These are phyloP conservation scores for Cecropterus lyciades DNA, from an alignment of 1,140 invertebrate species.

Conservation along the genomic window DNA sequence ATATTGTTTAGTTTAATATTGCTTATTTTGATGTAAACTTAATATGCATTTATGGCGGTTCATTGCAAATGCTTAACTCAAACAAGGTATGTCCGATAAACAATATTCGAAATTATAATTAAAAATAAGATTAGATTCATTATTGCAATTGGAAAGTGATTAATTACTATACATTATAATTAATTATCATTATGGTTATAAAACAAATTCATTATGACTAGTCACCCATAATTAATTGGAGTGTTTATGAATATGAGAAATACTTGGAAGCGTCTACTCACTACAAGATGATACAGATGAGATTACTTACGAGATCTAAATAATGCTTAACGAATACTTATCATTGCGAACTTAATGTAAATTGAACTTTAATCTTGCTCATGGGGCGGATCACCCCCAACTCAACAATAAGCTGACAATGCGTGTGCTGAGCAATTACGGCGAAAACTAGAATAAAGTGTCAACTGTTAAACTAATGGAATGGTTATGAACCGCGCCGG, in stretches of 20 bases:
- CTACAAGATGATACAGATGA: slow-evolving; percentile 61
- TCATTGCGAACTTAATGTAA: slow-evolving; percentile 42
- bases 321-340: slow-evolving; percentile 51
- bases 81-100: slow-evolving; percentile 16
- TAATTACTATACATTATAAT: slow-evolving; percentile 39
- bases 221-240: slow-evolving; percentile 51
- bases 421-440: background rate
- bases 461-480: slow-evolving; percentile 61
- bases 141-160: slow-evolving; percentile 54
- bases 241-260: slow-evolving; percentile 48
- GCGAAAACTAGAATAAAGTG: slow-evolving; percentile 22
- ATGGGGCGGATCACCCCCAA: slow-evolving; percentile 1
- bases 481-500: slow-evolving; percentile 40
- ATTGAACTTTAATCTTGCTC: slow-evolving; percentile 48
- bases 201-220: slow-evolving; percentile 79
- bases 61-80: slow-evolving; percentile 22
- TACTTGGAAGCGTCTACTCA: slow-evolving; percentile 49
- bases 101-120: slow-evolving; percentile 51
- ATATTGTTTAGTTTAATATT: background rate
- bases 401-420: slow-evolving; percentile 26
- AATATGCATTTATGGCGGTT: slow-evolving; percentile 28
- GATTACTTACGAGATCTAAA: slow-evolving; percentile 74
- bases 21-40: slow-evolving; percentile 11
- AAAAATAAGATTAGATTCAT: slow-evolving; percentile 55
- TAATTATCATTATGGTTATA: slow-evolving; percentile 51